Percentiles rank a stretch among this genome's conserved stretches.
Evolutionary conservation across 2,797 vertebrate genomes (phyloP).

Genomic region (Molothrus aeneus): DNA sequence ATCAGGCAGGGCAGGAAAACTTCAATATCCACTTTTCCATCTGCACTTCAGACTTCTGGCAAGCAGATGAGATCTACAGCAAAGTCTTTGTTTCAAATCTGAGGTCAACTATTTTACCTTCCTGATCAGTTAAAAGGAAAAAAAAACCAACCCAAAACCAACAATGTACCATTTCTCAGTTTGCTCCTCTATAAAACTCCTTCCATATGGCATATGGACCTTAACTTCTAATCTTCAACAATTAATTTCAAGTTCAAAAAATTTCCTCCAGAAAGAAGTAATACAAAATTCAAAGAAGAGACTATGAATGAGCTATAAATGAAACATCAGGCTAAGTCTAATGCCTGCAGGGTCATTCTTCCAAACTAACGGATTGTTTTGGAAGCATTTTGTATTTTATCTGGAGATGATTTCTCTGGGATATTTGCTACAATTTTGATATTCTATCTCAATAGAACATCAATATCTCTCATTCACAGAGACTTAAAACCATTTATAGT

Average conservation of each 20-base stretch:
- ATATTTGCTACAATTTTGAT: not conserved
- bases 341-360: constrained; percentile 38
- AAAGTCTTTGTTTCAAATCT: constrained; percentile 36
- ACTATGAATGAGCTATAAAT: constrained; percentile 3
- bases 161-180: not conserved
- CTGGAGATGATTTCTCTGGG: not conserved
- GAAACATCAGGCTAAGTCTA: constrained; percentile 12
- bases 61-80: constrained; percentile 35
- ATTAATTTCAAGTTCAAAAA: constrained; percentile 50
- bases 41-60: constrained; percentile 48
- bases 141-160: not conserved
- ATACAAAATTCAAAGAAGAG: constrained; percentile 20
- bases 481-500: not conserved
- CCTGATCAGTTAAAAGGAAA: not conserved
- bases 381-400: not conserved
- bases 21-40: constrained; percentile 56
- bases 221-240: constrained; percentile 27
- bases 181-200: constrained; percentile 16
- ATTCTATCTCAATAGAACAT: too few species aligned
- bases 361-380: not conserved
- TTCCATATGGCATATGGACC: constrained; percentile 20
- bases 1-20: constrained; percentile 35
- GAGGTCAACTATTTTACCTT: constrained; percentile 23
- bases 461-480: not conserved
- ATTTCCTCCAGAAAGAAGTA: constrained; percentile 48